phyloP scores from a whole-genome alignment of 1,140 invertebrate species.

The Drosophila tsacasi region DNA sequence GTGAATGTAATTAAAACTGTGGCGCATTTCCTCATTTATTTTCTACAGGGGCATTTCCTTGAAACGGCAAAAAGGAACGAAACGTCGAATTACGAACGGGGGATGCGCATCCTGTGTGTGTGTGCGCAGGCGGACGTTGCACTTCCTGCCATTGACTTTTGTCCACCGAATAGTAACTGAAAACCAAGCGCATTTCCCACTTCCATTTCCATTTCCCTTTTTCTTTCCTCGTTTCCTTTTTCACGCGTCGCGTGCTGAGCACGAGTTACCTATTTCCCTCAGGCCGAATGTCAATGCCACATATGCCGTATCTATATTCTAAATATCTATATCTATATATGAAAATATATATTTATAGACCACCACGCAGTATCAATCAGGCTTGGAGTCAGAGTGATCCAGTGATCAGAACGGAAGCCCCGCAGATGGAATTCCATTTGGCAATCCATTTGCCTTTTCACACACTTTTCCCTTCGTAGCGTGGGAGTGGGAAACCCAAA shows the following conservation, averaged over 20 bases:
- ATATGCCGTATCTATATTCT: slow-evolving; percentile 39
- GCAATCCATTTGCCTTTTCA: slow-evolving; percentile 36
- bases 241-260: slow-evolving; percentile 56
- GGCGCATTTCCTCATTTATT: slow-evolving; percentile 61
- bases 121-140: slow-evolving; percentile 77
- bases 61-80: slow-evolving; percentile 35
- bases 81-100: slow-evolving; percentile 5
- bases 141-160: slow-evolving; percentile 82
- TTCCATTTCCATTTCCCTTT: slow-evolving; percentile 50
- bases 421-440: slow-evolving; percentile 35
- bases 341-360: neutral
- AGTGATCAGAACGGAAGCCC: slow-evolving; percentile 42
- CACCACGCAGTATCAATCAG: slow-evolving; percentile 21
- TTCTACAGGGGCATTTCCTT: slow-evolving; percentile 58
- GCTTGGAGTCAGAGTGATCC: neutral
- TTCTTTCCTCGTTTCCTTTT: neutral
- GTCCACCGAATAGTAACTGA: slow-evolving; percentile 66
- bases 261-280: slow-evolving; percentile 30
- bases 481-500: slow-evolving; percentile 40
- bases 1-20: slow-evolving; percentile 51
- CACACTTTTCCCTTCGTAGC: slow-evolving; percentile 33
- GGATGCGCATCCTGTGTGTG: slow-evolving; percentile 53
- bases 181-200: slow-evolving; percentile 71
- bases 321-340: neutral
- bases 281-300: slow-evolving; percentile 43